Base-by-base conservation (phyloP, 2,888 invertebrate species). In the Tuberolachnus salignus region DNA sequence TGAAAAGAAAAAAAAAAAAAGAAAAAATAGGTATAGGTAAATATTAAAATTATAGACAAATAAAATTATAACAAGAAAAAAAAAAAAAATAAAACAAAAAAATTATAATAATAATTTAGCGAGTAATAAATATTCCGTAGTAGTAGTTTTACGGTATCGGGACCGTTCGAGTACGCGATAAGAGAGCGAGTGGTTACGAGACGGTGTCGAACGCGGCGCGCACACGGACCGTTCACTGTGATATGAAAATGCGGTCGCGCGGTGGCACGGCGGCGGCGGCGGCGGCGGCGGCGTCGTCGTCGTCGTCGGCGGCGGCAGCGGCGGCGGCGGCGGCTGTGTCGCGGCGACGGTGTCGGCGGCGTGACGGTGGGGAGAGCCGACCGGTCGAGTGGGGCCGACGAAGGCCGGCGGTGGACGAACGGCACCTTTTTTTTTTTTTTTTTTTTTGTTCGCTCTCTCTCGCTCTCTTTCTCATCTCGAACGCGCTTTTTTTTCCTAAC, bases 201-300 rank as follows among this genome's bases (percentile, higher is more conserved):
- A 16, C 19, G 42, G 14, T 34, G 55, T n/a, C n/a, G 55, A 34
- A 59, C 34, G 14, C 67, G 66, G 34, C 51, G 59, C 49, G 59
- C 69, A 69, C 34, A 61, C 67, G 55, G 49, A 78, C 21, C 69
- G 59, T 61, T 78, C 49, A 69, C 78, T 78, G 78, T 69, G 78
- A 67, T 69, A 78, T 11, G 78, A 69, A 78, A 78, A 78, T 59
- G 78, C 67, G 78, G 67, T 78, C 75, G 75, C 49, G 57, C 78
- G 67, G 59, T 11, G 51, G 49, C 57, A 51, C 67, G 53, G 23
- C n/a, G 44, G n/a, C 51, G 67, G 42, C 42, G 55, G 67, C 53
- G 69, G 59, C 61, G 59, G 23, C 49, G 46, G 34, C 34, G 34
- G 34, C 34, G n/a, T n/a, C n/a, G n/a, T n/a, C 59, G 59, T 9